Evolutionary conservation across 2,797 vertebrate species (phyloP), one percentile per base, ranked within the genome.

Genomic region (Falco berigora): DNA sequence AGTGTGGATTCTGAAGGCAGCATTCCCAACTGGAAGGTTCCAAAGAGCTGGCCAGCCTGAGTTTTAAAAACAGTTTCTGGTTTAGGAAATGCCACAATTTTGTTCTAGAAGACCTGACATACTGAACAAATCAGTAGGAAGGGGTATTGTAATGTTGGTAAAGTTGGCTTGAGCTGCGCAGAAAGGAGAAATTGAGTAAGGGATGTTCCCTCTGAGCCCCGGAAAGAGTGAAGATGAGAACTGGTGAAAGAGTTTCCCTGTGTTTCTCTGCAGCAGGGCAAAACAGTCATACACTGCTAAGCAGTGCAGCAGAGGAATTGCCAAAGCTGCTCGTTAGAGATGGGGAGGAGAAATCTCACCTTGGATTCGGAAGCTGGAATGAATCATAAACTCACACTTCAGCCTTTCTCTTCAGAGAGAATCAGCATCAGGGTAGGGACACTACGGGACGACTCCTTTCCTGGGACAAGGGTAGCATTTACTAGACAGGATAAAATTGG

Each of bases 31-130:
- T 92, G 73, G 69, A 62, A 91, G 73, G 30, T 17, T 88, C 76
- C 69, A 83, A 78, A 88, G 87, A 96, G 91, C 95, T 94, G 96
- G 58, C 46, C 78, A 72, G 53, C 17, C 87, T 86, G 66, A 75
- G 62, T 94, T 91, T 96, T 2, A 68, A 77, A 92, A 95, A 83
- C 59, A 49, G 22, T 77, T 77, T 61, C 16, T 88, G 59, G 74
- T 80, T 80, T 68, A 81, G 69, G 82, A 88, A 92, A 68, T 40
- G 72, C 42, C 0, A 5, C 46, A 3, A 47, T 76, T 82, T 80
- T 40, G 53, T 44, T 90, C 73, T 56, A 23, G 66, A 7, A 47
- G 73, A 50, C 2, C 22, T 78, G 64, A 63, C 3, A 4, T 5
- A 2, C 19, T 1, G 18, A 91, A 55, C 44, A 72, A 76, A 77